Evolutionary conservation across 2,113 vertebrate species (phyloP), one percentile per base, ranked within the genome.

Genomic region (Ancistrus triradiatus): DNA sequence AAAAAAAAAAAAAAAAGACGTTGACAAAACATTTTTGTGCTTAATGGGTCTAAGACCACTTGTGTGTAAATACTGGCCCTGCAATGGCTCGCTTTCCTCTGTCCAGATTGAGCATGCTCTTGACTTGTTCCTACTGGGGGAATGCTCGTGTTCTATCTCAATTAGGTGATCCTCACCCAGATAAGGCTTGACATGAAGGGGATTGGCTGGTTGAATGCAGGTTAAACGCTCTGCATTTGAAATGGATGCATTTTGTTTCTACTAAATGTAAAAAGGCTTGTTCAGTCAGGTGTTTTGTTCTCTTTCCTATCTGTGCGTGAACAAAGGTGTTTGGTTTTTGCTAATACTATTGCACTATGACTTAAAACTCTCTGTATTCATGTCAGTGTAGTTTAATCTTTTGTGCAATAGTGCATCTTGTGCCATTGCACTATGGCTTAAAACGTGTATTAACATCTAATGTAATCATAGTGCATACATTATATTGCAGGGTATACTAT

Each of bases 251-350:
- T 59, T 64, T n/a, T n/a, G n/a, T n/a, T 48, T 7, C 31, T 27
- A 38, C 15, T 28, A 48, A 42, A 48, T 65, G 52, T 51, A 37
- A 7, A 59, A 52, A 42, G 2, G 24, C 35, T 9, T 42, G 14
- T 56, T 42, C 35, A 22, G n/a, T 4, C 17, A 9, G 17, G 3
- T 64, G 4, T 15, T 5, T 43, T 38, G 15, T 40, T 38, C 49
- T 48, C 33, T 50, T 66, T 37, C 9, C 43, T 58, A 21, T 66
- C 35, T 56, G 4, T 69, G 31, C 53, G 15, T 43, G 31, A 57
- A 69, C 56, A 56, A 62, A 40, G 31, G 35, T 53, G 47, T 59
- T 58, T 10, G 49, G 55, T 56, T 43, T 60, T 74, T 13, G 44
- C 64, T 57, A 40, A 28, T 65, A 40, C 7, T 57, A 24, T 50